Conservation (phyloP, 1,140 invertebrate species). For the Aphaenogaster rudis region DNA sequence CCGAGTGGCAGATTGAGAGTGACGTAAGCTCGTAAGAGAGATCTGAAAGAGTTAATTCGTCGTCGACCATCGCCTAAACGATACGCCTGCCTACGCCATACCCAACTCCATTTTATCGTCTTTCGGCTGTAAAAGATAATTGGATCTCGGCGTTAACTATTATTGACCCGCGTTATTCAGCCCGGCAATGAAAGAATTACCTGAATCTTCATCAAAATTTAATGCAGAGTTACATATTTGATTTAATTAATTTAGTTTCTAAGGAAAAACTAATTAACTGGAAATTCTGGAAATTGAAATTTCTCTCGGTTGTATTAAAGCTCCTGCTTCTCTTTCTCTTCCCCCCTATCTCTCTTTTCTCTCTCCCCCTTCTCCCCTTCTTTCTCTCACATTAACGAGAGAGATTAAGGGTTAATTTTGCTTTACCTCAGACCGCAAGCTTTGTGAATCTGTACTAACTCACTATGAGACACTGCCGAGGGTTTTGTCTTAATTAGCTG, state of each 20-base stretch:
- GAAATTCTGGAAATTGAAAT: slow-evolving; percentile 32
- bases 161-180: slow-evolving; percentile 19
- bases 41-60: slow-evolving; percentile 31
- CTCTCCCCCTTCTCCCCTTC: neutral
- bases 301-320: slow-evolving; percentile 1
- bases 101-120: slow-evolving; percentile 6
- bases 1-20: slow-evolving; percentile 21
- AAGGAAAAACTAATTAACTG: slow-evolving; percentile 38
- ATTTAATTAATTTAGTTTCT: slow-evolving; percentile 39
- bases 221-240: neutral
- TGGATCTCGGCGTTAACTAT: slow-evolving; percentile 38
- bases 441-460: slow-evolving; percentile 29
- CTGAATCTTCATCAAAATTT: slow-evolving; percentile 16
- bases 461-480: neutral
- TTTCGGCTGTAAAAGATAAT: slow-evolving; percentile 50
- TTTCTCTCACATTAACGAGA: slow-evolving; percentile 18
- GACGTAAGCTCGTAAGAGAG: slow-evolving; percentile 47
- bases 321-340: neutral
- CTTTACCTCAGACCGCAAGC: slow-evolving; percentile 24
- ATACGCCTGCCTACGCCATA: slow-evolving; percentile 24
- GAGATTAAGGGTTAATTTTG: slow-evolving; percentile 60
- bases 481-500: slow-evolving; percentile 68
- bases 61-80: slow-evolving; percentile 16
- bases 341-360: neutral
- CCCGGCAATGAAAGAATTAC: slow-evolving; percentile 4